Evolutionary conservation across 2,888 invertebrate genomes (phyloP).

Genomic region (Apamea monoglypha): DNA sequence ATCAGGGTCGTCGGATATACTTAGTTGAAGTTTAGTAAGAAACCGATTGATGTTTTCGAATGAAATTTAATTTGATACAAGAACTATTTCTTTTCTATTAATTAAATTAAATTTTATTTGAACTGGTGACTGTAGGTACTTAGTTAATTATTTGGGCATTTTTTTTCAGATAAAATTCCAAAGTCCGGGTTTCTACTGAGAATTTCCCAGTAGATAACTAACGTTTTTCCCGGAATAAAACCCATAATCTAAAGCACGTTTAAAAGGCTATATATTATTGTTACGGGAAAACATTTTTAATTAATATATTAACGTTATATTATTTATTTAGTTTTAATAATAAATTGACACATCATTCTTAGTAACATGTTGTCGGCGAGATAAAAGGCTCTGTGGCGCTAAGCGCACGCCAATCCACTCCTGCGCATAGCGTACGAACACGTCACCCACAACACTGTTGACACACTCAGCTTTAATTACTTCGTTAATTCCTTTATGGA

Average conservation of each 20-base stretch:
- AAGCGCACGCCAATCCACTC: constrained; percentile 26
- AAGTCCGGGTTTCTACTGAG: not conserved
- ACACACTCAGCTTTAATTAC: constrained; percentile 42
- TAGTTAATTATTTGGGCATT: not conserved
- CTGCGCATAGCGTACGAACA: constrained; percentile 32
- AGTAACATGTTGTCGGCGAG: constrained; percentile 7
- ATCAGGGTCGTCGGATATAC: too few relatives aligned
- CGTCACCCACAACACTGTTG: constrained; percentile 41
- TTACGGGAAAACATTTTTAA: not conserved
- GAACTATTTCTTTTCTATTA: too few relatives aligned
- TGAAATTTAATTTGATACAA: too few relatives aligned
- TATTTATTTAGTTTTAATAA: not conserved
- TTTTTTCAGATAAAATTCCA: not conserved
- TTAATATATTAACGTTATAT: not conserved
- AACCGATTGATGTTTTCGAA: too few relatives aligned
- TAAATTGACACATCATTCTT: not conserved
- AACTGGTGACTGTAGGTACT: too few relatives aligned
- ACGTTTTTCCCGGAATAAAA: not conserved
- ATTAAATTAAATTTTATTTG: too few relatives aligned
- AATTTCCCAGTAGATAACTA: not conserved
- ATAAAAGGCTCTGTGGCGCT: constrained; percentile 36
- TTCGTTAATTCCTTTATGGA: constrained; percentile 34
- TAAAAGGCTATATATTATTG: not conserved
- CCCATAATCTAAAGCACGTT: not conserved
- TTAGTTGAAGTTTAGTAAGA: too few relatives aligned